Percentiles rank a stretch among this genome's conserved stretches.
These are phyloP conservation scores for Geophilus truncorum DNA, from an alignment of 2,888 invertebrate species.

Conservation along the genomic window DNA sequence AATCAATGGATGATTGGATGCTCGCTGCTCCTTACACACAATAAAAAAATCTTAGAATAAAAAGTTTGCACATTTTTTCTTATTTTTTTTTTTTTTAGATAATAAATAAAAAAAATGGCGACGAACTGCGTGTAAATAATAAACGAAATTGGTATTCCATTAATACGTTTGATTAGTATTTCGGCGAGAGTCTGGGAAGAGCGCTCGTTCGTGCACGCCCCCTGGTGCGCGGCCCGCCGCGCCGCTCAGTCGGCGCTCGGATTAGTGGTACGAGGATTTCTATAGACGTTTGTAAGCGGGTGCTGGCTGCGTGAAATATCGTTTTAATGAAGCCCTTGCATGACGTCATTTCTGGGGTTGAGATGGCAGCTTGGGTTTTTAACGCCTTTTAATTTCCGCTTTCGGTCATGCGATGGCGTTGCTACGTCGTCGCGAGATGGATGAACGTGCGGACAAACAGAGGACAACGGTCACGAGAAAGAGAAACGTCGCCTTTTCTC, in stretches of 20 bases:
- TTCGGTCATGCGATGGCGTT: not conserved
- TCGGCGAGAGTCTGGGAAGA: not conserved
- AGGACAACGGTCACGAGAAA: not conserved
- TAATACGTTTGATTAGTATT: not conserved
- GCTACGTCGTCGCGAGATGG: not conserved
- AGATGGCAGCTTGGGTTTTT: not conserved
- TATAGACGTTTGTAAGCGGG: constrained; percentile 10
- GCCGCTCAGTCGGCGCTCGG: constrained; percentile 4
- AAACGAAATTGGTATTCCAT: not conserved
- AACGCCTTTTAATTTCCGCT: constrained; percentile 10
- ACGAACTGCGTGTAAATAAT: not conserved
- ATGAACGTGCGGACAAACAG: not conserved
- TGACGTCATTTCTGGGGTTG: not conserved
- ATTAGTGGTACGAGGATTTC: constrained; percentile 4
- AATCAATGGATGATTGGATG: constrained; percentile 10
- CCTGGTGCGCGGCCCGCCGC: not conserved
- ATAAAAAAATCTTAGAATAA: not conserved
- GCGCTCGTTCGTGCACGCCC: not conserved
- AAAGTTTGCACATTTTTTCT: not conserved
- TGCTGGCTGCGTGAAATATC: constrained; percentile 5
- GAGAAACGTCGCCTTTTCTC: not conserved
- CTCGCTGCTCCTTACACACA: not conserved
- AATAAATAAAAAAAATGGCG: not conserved
- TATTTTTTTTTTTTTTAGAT: not conserved
- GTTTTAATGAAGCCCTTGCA: not conserved